phyloP scores from a whole-genome alignment of 2,888 invertebrate species.

The Lithophane socia region DNA sequence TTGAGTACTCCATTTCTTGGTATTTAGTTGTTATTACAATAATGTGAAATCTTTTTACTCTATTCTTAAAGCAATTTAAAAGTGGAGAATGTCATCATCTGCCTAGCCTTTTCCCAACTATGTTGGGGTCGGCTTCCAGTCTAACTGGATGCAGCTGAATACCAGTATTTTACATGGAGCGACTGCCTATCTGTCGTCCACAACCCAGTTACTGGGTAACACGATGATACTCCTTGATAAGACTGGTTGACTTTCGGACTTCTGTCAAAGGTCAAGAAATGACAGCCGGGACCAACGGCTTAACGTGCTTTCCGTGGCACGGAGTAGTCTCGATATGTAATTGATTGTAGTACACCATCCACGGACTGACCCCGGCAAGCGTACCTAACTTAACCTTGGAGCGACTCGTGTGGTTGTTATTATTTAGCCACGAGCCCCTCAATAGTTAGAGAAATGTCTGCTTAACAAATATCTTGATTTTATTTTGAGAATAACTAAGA shows the following conservation, averaged over 20 bases:
- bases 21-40: constrained; percentile 11
- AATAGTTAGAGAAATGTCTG: not conserved
- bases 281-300: no score
- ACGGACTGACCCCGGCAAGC: no score
- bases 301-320: no score
- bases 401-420: not conserved
- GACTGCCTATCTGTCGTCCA: not conserved
- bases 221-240: no score
- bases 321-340: no score
- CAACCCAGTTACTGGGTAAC: not conserved
- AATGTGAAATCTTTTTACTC: not conserved
- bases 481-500: not conserved
- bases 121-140: not conserved
- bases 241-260: not conserved
- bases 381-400: no score
- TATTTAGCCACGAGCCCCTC: not conserved
- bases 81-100: not conserved
- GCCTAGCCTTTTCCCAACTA: not conserved
- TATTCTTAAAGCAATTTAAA: not conserved
- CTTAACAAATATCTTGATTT: not conserved
- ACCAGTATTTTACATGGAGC: not conserved
- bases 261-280: no score
- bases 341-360: no score
- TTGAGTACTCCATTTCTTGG: constrained; percentile 26
- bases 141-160: not conserved